phyloP scores from a whole-genome alignment of 2,113 vertebrate genomes.

The Stercorarius parasiticus region DNA sequence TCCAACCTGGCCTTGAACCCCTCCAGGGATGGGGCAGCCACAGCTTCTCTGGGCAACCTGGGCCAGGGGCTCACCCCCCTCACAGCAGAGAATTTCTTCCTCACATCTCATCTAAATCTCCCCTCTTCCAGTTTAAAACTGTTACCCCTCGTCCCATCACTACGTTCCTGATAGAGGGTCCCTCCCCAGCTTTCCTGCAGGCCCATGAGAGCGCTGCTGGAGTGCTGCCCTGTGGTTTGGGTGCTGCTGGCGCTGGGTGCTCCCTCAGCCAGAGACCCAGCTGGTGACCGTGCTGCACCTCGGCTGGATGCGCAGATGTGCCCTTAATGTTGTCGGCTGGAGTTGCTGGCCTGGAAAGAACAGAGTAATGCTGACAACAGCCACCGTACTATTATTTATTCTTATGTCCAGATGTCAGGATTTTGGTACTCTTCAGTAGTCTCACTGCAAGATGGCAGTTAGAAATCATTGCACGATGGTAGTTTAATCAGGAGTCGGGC shows the following conservation, averaged over 20 bases:
- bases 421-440: background rate
- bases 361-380: no score
- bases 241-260: background rate
- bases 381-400: background rate
- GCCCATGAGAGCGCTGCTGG: rapidly evolving
- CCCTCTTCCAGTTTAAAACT: background rate
- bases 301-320: background rate
- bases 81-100: background rate
- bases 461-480: background rate
- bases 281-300: background rate
- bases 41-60: background rate
- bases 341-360: background rate
- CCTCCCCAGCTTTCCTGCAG: background rate
- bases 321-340: background rate
- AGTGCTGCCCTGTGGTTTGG: background rate
- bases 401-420: background rate
- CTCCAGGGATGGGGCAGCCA: background rate
- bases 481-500: background rate
- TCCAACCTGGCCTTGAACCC: background rate
- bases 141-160: background rate
- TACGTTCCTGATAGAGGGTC: background rate
- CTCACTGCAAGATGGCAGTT: background rate
- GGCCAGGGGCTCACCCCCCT: background rate
- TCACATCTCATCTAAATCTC: background rate
- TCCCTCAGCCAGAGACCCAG: background rate